These are phyloP conservation scores for Gymnocypris eckloni DNA, from an alignment of 2,797 vertebrate genomes.

Conservation along the genomic window DNA sequence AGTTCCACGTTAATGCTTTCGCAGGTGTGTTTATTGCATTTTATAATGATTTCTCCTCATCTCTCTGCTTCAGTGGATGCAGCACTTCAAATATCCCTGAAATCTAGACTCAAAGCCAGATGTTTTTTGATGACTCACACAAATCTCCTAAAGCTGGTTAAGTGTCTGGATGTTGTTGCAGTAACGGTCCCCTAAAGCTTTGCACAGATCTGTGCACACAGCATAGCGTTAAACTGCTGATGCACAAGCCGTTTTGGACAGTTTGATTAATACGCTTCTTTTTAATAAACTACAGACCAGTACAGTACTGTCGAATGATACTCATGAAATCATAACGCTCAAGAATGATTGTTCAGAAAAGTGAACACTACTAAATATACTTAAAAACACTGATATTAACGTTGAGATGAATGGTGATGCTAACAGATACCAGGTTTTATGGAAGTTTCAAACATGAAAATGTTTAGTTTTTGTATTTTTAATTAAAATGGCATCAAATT, in stretches of 20 bases:
- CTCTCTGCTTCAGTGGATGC: background rate
- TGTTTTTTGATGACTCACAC: conserved; percentile 51
- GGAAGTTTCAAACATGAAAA: no score
- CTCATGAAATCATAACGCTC: background rate
- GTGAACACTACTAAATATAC: background rate
- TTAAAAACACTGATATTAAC: background rate
- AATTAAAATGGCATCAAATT: background rate
- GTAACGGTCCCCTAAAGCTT: background rate
- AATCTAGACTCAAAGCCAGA: background rate
- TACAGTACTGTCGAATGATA: background rate
- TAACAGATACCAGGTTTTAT: background rate
- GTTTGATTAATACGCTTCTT: conserved; percentile 2
- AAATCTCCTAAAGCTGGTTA: conserved; percentile 18
- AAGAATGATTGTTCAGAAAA: background rate
- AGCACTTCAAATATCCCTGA: background rate
- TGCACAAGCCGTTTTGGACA: background rate
- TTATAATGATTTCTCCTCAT: background rate
- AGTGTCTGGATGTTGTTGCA: background rate
- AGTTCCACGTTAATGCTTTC: background rate
- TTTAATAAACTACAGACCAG: conserved; percentile 11
- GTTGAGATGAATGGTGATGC: background rate
- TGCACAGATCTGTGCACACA: conserved; percentile 27
- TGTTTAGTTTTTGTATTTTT: background rate
- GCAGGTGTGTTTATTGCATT: background rate
- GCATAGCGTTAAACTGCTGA: conserved; percentile 37